These are phyloP conservation scores for Naso thynnoides DNA, from an alignment of 2,797 vertebrate species.

Conservation along the genomic window DNA sequence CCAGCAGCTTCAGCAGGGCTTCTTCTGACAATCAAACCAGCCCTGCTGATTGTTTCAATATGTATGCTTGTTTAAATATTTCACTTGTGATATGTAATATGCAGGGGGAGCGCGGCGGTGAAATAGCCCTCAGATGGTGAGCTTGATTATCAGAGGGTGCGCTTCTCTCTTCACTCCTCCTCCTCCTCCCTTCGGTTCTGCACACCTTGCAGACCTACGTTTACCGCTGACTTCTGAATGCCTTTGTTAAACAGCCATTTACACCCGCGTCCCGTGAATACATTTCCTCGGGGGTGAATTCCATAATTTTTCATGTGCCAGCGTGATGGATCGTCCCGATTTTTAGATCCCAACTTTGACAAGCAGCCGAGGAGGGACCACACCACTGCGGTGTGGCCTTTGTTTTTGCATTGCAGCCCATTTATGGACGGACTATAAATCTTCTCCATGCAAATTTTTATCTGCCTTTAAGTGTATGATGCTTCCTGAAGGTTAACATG, in stretches of 20 bases:
- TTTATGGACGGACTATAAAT: slow-evolving; percentile 87
- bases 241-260: slow-evolving; percentile 82
- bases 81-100: slow-evolving; percentile 56
- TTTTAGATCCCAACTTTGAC: slow-evolving; percentile 86
- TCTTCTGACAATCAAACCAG: slow-evolving; percentile 39
- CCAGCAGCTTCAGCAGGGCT: slow-evolving; percentile 38
- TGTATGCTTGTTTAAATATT: slow-evolving; percentile 62
- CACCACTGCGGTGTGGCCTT: slow-evolving; percentile 68
- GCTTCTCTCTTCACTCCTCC: slow-evolving; percentile 10
- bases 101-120: slow-evolving; percentile 13
- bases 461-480: slow-evolving; percentile 77
- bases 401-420: slow-evolving; percentile 81
- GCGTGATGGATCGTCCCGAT: slow-evolving; percentile 86
- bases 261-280: slow-evolving; percentile 73
- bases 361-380: slow-evolving; percentile 75
- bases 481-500: slow-evolving; percentile 86
- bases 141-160: slow-evolving; percentile 55
- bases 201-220: slow-evolving; percentile 69
- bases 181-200: slow-evolving; percentile 35
- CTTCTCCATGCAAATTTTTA: slow-evolving; percentile 84
- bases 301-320: slow-evolving; percentile 85
- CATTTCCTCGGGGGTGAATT: slow-evolving; percentile 78
- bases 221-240: slow-evolving; percentile 80
- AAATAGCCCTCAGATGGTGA: slow-evolving; percentile 48
- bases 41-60: slow-evolving; percentile 38